These are phyloP conservation scores for Enteromius mattozi DNA, from an alignment of 2,797 vertebrate species.

Conservation along the genomic window DNA sequence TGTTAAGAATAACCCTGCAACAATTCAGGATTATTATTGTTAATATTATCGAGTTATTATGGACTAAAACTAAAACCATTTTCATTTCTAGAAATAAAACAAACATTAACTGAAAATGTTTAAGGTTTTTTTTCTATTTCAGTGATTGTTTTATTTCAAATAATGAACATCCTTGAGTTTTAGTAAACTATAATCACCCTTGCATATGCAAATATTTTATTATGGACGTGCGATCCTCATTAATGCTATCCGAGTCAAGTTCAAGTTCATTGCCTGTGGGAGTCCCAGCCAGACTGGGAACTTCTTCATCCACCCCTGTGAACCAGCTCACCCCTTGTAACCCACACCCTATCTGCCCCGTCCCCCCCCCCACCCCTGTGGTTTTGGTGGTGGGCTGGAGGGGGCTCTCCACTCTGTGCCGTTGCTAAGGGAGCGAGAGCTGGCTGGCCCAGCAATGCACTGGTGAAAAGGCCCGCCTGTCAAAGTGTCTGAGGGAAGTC, in stretches of 20 bases:
- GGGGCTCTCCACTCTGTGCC: slow-evolving; percentile 72
- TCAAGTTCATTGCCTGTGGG: slow-evolving; percentile 78
- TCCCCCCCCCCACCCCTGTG: slow-evolving; percentile 28
- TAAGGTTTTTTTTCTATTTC: background rate
- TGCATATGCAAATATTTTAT: slow-evolving; percentile 1
- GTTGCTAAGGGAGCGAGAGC: slow-evolving; percentile 94
- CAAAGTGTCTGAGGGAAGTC: slow-evolving; percentile 90
- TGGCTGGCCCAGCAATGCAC: slow-evolving; percentile 85
- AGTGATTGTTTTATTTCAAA: background rate
- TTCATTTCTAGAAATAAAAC: background rate
- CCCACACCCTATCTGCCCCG: slow-evolving; percentile 42
- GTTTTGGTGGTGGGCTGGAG: slow-evolving; percentile 66
- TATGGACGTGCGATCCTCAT: background rate
- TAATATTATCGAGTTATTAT: background rate
- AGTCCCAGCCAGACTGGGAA: slow-evolving; percentile 60
- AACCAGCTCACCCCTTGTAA: slow-evolving; percentile 50
- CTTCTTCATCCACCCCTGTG: slow-evolving; percentile 71
- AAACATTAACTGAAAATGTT: background rate
- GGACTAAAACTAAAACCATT: background rate
- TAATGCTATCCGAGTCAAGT: slow-evolving; percentile 77
- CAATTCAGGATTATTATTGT: background rate
- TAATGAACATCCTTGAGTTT: background rate
- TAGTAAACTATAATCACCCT: background rate
- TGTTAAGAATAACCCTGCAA: background rate
- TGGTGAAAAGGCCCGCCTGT: slow-evolving; percentile 91